Percentiles rank a stretch among this genome's conserved stretches.
Conservation (phyloP, 2,888 invertebrate species). For the Scaptodrosophila latifasciaeformis region DNA sequence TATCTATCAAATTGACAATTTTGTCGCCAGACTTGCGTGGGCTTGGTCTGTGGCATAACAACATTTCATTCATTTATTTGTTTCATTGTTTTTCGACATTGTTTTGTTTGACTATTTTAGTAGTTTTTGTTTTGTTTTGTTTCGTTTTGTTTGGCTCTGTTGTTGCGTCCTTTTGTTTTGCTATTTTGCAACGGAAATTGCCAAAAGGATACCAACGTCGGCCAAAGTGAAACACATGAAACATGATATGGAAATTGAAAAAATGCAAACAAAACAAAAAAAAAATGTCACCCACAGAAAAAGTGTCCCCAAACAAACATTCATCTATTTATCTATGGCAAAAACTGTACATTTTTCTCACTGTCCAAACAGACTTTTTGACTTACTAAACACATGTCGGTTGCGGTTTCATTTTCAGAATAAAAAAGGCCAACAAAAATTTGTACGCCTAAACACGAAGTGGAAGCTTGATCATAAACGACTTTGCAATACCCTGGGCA, state of each 20-base stretch:
- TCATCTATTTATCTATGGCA: no score
- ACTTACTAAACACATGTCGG: no score
- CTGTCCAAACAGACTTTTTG: no score
- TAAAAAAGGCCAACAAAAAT: no score
- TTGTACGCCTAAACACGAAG: no score
- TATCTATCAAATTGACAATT: conserved; percentile 24
- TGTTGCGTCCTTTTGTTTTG: conserved; percentile 29
- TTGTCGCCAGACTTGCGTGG: conserved; percentile 27
- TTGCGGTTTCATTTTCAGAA: no score
- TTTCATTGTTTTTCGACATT: conserved; percentile 6
- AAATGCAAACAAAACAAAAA: no score
- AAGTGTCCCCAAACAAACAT: no score
- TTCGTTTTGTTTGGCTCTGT: not conserved
- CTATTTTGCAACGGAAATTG: conserved; percentile 46
- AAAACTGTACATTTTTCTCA: no score
- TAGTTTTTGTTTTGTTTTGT: not conserved
- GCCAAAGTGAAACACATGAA: conserved; percentile 22
- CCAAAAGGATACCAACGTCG: conserved; percentile 31
- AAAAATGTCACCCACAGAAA: no score
- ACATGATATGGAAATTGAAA: conserved; percentile 46
- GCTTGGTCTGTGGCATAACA: conserved; percentile 10
- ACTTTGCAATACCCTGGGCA: no score
- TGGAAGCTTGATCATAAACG: no score
- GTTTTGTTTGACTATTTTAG: conserved; percentile 6
- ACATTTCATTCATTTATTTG: conserved; percentile 34